Base-by-base conservation (phyloP, 2,888 invertebrate species). In the Cremastobaeus sp. region DNA sequence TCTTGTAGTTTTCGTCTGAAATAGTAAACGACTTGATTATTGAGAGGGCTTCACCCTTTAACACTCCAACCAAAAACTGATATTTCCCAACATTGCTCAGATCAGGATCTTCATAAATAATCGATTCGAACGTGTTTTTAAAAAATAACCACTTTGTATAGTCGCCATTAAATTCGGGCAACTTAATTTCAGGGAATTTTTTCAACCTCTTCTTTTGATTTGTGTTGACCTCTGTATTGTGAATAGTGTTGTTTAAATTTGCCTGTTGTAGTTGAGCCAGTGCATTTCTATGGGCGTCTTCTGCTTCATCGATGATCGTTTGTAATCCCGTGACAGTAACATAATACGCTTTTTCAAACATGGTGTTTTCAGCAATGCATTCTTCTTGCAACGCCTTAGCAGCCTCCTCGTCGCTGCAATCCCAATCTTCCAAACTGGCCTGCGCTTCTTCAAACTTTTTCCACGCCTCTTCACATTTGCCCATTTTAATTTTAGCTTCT, bases 1-100 rank as follows among this genome's bases (percentile, higher is more conserved):
- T 39, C 1, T 25, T 28, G 30, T 79, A 80, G 43, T 77, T 79
- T n/a, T 62, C 45, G 0, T 71, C 69, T 4, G 64, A 75, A 2
- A 39, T 57, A 2, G 71, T 59, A 9, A 78, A 48, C 3, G 70
- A 45, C 21, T 77, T 68, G 1, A 80, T 73, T 0, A 65, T 71
- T 11, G 62, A 62, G 0, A 62, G 50, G 1, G 79, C 80, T 48
- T 73, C 70, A 1, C 78, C 78, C 5, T 43, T 62, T 3, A 79
- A 20, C 0, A 69, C 28, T 0, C 74, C 45, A 15, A 75, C 74
- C 4, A 79, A 32, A 54, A 79, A 81, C 15, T 74, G 60, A 0
- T 77, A 30, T 30, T 75, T 78, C 18, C 78, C 74, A 0, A 71
- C 54, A 11, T 71, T 41, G 4, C 34, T 30, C 5, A 78, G 34